These are phyloP conservation scores for Drosophila aldrichi DNA, from an alignment of 2,888 invertebrate species.

Conservation along the genomic window DNA sequence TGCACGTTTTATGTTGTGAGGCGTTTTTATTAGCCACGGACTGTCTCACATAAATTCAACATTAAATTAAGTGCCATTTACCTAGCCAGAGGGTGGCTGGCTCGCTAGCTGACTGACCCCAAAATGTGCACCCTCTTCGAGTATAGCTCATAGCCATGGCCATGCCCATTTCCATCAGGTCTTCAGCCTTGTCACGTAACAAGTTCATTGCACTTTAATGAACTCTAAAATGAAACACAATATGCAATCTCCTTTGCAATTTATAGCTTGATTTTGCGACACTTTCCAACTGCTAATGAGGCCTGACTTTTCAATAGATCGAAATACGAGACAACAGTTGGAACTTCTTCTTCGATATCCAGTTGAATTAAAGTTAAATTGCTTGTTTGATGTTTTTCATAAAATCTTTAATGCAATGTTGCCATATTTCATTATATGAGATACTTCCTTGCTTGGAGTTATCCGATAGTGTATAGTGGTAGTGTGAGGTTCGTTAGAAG, in stretches of 20 bases:
- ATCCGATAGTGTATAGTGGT: no score
- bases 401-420: neutral
- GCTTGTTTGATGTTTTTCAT: neutral
- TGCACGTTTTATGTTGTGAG: constrained; percentile 42
- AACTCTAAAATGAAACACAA: constrained; percentile 47
- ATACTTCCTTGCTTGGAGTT: neutral
- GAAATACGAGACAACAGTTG: neutral
- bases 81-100: constrained; percentile 47
- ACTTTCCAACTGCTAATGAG: constrained; percentile 12
- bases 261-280: constrained; percentile 27
- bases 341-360: neutral
- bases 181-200: constrained; percentile 28
- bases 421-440: neutral
- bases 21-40: constrained; percentile 70
- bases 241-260: constrained; percentile 36
- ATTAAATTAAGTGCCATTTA: constrained; percentile 76
- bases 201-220: constrained; percentile 72
- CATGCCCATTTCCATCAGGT: neutral
- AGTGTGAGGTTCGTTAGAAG: no score
- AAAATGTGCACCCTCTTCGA: constrained; percentile 18
- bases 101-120: constrained; percentile 40
- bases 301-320: neutral
- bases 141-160: neutral
- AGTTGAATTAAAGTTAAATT: neutral
- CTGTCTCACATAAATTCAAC: constrained; percentile 74